These are phyloP conservation scores for Hirtodrosophila confusa DNA, from an alignment of 2,888 invertebrate genomes.

Conservation along the genomic window DNA sequence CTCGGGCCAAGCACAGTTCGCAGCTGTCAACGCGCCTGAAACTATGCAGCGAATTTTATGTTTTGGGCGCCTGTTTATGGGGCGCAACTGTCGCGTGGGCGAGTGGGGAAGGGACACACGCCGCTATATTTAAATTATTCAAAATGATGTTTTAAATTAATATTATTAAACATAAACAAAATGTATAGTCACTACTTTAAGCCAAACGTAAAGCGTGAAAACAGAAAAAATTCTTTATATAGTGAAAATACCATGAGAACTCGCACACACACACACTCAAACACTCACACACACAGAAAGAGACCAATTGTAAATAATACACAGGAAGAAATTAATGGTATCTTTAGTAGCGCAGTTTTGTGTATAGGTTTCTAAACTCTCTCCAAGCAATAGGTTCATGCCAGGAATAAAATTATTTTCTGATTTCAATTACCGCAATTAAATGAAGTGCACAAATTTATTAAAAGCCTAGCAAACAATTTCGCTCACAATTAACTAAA, in stretches of 20 bases:
- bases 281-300: conserved; percentile 35
- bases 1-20: conserved; percentile 11
- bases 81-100: conserved; percentile 21
- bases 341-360: conserved; percentile 67
- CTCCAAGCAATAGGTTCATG: conserved; percentile 45
- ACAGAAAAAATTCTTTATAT: conserved; percentile 63
- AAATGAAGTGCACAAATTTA: conserved; percentile 44
- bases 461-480: conserved; percentile 24
- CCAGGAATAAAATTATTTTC: conserved; percentile 78
- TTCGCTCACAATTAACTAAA: conserved; percentile 64
- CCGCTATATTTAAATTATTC: conserved; percentile 68
- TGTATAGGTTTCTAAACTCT: conserved; percentile 60
- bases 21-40: conserved; percentile 56
- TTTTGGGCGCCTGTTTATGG: conserved; percentile 54
- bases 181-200: conserved; percentile 85
- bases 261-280: conserved; percentile 55
- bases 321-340: conserved; percentile 44
- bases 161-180: conserved; percentile 80
- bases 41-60: conserved; percentile 66
- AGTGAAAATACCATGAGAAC: conserved; percentile 61
- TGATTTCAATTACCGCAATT: conserved; percentile 23
- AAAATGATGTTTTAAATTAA: conserved; percentile 72
- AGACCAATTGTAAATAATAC: conserved; percentile 71
- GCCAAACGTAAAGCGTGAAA: conserved; percentile 37
- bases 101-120: not conserved